Evolutionary conservation across 1,140 invertebrate species (phyloP).

Genomic region (Agrilus planipennis): DNA sequence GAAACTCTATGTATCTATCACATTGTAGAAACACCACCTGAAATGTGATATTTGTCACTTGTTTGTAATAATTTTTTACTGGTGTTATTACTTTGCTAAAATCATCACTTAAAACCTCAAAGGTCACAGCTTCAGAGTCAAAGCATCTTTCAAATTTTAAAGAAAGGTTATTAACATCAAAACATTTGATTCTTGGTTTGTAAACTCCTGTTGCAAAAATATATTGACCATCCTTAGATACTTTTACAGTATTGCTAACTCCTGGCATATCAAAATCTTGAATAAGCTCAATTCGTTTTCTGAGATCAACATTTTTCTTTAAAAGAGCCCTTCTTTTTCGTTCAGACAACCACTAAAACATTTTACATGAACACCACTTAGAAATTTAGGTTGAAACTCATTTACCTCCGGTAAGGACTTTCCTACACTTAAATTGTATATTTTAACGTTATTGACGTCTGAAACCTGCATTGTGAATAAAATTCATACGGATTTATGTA

Average conservation of each 20-base stretch:
- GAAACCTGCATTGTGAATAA: conserved; percentile 57
- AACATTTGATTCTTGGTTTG: conserved; percentile 93
- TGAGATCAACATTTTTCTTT: conserved; percentile 84
- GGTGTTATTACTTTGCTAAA: conserved; percentile 64
- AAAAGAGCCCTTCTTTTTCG: conserved; percentile 72
- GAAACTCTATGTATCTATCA: conserved; percentile 90
- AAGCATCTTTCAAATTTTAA: conserved; percentile 98
- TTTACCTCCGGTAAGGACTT: conserved; percentile 93
- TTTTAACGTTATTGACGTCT: conserved; percentile 89
- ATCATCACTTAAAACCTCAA: conserved; percentile 80
- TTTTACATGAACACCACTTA: conserved; percentile 3
- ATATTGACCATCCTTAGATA: conserved; percentile 88
- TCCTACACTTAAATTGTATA: conserved; percentile 93
- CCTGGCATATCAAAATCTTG: conserved; percentile 99
- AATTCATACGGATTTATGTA: too few species aligned
- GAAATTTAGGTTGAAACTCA: conserved; percentile 17
- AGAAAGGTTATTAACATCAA: conserved; percentile 89
- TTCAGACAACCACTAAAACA: conserved; percentile 83
- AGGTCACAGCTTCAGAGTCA: conserved; percentile 87
- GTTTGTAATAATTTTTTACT: conserved; percentile 4
- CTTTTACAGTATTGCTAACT: conserved; percentile 70
- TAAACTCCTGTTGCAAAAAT: conserved; percentile 91
- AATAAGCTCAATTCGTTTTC: conserved; percentile 86
- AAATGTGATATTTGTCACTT: conserved; percentile 24
- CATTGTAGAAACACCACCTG: conserved; percentile 69